Percentiles rank a stretch among this genome's conserved stretches.
phyloP scores from a whole-genome alignment of 2,113 vertebrate species.

The Sorex fumeus region DNA sequence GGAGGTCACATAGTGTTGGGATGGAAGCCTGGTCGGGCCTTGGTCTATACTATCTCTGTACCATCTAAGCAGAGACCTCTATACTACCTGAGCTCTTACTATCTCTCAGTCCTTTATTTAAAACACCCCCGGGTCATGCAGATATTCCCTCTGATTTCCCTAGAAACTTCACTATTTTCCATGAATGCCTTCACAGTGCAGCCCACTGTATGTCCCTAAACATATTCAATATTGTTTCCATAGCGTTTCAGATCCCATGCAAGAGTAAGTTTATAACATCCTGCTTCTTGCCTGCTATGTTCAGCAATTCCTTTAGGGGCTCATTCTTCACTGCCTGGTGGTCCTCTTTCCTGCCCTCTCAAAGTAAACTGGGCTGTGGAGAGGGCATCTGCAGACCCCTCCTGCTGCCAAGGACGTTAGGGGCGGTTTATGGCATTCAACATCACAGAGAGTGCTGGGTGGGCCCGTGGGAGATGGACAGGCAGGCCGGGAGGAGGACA shows the following conservation, averaged over 20 bases:
- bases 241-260: not conserved
- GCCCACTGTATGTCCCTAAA: not conserved
- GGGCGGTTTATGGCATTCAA: not conserved
- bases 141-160: not conserved
- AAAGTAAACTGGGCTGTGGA: not conserved
- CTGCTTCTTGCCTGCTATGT: not conserved
- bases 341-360: not conserved
- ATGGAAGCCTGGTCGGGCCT: no score
- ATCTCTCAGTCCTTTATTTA: no score
- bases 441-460: not conserved
- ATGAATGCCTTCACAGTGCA: not conserved
- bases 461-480: no score
- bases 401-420: not conserved
- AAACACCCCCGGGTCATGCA: not conserved
- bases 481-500: no score
- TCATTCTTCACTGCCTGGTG: not conserved
- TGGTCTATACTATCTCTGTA: no score
- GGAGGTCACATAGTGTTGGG: no score
- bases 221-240: not conserved
- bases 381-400: not conserved
- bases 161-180: constrained; percentile 32
- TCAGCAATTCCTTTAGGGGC: not conserved
- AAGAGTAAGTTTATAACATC: not conserved
- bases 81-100: no score
- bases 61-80: no score